A percentile compares a stretch with the other conserved stretches of the same genome.
phyloP scores from a whole-genome alignment of 1,140 invertebrate species.

The Tetraneura akinire region DNA sequence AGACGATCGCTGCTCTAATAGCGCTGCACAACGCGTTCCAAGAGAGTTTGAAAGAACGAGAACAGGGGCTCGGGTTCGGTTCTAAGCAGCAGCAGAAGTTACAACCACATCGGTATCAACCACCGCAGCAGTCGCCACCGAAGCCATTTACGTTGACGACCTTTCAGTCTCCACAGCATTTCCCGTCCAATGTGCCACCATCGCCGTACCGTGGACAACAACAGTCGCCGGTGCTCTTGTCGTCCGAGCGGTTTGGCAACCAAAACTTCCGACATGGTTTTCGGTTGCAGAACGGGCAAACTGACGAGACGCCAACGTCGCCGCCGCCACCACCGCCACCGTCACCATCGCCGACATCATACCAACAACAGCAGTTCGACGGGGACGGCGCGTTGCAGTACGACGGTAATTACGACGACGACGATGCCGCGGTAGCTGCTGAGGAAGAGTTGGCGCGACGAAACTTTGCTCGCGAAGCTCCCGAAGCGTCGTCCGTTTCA shows the following conservation, averaged over 20 bases:
- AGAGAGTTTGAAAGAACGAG: constrained; percentile 54
- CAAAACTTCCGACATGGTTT: constrained; percentile 53
- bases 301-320: constrained; percentile 57
- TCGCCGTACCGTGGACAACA: constrained; percentile 57
- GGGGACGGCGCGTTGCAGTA: neutral
- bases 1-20: constrained; percentile 55
- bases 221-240: constrained; percentile 52
- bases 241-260: constrained; percentile 54
- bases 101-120: neutral
- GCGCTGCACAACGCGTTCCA: constrained; percentile 57
- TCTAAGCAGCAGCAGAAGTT: neutral
- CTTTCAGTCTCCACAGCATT: constrained; percentile 27
- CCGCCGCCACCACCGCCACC: constrained; percentile 62
- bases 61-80: constrained; percentile 17
- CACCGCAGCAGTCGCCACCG: neutral
- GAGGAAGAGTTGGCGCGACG: neutral
- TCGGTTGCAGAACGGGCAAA: constrained; percentile 36
- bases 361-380: constrained; percentile 32
- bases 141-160: constrained; percentile 40
- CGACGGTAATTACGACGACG: constrained; percentile 35
- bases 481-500: constrained; percentile 34
- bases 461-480: constrained; percentile 37
- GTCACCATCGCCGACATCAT: constrained; percentile 18
- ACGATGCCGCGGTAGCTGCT: neutral
- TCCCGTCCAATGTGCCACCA: constrained; percentile 56